phyloP scores from a whole-genome alignment of 2,113 vertebrate genomes.

The Epinephelus lanceolatus region DNA sequence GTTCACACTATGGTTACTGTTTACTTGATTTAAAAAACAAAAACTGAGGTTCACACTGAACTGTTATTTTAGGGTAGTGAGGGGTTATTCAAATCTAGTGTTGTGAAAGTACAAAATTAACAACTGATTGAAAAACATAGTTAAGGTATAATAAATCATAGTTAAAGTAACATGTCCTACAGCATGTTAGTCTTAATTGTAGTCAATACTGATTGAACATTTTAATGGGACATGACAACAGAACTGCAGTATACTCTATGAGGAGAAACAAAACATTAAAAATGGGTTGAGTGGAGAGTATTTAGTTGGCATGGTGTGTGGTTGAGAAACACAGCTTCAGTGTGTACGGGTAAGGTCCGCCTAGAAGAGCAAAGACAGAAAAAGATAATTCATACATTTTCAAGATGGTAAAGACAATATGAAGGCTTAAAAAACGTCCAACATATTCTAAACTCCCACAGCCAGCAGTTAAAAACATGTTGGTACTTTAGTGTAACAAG shows the following conservation, averaged over 20 bases:
- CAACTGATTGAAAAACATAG: slow-evolving; percentile 43
- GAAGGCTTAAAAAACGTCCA: not conserved
- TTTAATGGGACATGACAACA: slow-evolving; percentile 46
- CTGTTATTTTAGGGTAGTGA: slow-evolving; percentile 24
- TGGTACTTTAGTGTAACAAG: not conserved
- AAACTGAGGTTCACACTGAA: slow-evolving; percentile 22
- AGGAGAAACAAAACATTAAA: slow-evolving; percentile 62
- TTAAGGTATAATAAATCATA: slow-evolving; percentile 53
- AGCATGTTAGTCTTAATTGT: slow-evolving; percentile 56
- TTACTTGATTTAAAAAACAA: slow-evolving; percentile 67
- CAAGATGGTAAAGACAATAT: not conserved
- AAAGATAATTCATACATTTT: not conserved
- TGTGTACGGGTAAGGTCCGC: slow-evolving; percentile 93
- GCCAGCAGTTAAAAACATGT: not conserved
- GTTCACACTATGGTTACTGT: slow-evolving; percentile 27
- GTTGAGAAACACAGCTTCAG: slow-evolving; percentile 96
- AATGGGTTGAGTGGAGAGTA: slow-evolving; percentile 18
- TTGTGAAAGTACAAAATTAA: slow-evolving; percentile 58
- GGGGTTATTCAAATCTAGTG: slow-evolving; percentile 40
- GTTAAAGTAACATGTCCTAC: slow-evolving; percentile 58
- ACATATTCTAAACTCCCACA: not conserved
- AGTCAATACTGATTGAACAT: slow-evolving; percentile 45
- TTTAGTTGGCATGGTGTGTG: slow-evolving; percentile 91
- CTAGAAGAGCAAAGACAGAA: slow-evolving; percentile 68
- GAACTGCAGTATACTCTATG: slow-evolving; percentile 45